Conservation (phyloP, 2,113 vertebrate genomes). For the Saccopteryx bilineata region DNA sequence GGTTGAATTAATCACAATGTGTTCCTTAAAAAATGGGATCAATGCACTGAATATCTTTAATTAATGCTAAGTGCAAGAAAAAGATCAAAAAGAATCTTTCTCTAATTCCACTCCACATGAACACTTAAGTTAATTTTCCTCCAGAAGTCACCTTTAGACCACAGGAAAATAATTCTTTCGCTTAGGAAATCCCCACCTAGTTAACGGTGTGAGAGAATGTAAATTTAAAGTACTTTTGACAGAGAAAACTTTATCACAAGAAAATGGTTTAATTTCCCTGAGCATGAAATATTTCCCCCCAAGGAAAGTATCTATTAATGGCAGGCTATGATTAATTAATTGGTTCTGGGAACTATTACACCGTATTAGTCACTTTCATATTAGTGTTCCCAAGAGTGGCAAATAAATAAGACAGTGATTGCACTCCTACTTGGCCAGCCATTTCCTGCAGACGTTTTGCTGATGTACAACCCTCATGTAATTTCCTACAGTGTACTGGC, state of each 20-base stretch:
- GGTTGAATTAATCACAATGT: not conserved
- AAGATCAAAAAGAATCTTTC: not conserved
- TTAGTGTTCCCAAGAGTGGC: constrained; percentile 59
- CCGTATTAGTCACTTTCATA: constrained; percentile 66
- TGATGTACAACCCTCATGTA: constrained; percentile 44
- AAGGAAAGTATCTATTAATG: constrained; percentile 65
- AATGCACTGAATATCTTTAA: not conserved
- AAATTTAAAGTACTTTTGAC: constrained; percentile 47
- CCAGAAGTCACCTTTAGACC: not conserved
- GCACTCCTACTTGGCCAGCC: constrained; percentile 34
- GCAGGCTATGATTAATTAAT: constrained; percentile 71
- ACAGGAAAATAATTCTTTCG: not conserved
- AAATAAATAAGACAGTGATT: constrained; percentile 58
- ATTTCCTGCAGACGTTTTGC: constrained; percentile 57
- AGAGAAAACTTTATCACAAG: constrained; percentile 52
- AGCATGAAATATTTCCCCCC: constrained; percentile 17
- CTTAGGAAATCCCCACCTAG: not conserved
- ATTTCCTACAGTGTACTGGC: constrained; percentile 50
- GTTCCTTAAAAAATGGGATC: not conserved
- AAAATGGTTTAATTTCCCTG: constrained; percentile 68
- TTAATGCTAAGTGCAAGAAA: not conserved
- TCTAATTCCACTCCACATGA: not conserved
- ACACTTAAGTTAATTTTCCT: not conserved
- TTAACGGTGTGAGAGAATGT: not conserved
- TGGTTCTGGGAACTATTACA: constrained; percentile 68